Evolutionary conservation across 2,797 vertebrate species (phyloP).

Genomic region (Valencia hispanica): DNA sequence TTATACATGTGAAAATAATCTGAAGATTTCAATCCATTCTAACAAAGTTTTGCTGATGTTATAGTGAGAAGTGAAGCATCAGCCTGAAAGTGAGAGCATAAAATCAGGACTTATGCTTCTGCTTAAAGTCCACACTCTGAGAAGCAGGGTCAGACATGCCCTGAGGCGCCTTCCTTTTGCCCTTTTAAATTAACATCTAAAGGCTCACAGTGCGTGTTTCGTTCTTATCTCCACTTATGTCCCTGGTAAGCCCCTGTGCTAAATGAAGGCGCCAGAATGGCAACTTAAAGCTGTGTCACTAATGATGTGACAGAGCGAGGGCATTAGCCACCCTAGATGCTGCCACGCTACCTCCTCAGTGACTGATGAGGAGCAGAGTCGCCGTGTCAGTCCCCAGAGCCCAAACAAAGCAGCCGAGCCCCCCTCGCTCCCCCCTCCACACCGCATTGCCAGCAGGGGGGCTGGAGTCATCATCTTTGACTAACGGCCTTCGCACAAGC

Average conservation of each 20-base stretch:
- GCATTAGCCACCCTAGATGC: slow-evolving; percentile 62
- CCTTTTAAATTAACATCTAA: slow-evolving; percentile 57
- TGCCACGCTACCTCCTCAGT: slow-evolving; percentile 35
- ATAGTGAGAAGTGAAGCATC: slow-evolving; percentile 18
- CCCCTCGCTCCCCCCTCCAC: slow-evolving; percentile 10
- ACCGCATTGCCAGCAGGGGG: slow-evolving; percentile 50
- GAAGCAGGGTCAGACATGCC: slow-evolving; percentile 44
- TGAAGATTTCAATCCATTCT: not conserved
- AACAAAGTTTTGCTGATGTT: slow-evolving; percentile 4
- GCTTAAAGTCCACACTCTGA: slow-evolving; percentile 29
- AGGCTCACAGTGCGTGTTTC: slow-evolving; percentile 24
- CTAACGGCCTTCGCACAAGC: slow-evolving; percentile 62
- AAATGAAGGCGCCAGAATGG: slow-evolving; percentile 60
- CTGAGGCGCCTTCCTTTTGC: slow-evolving; percentile 24
- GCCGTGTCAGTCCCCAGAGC: slow-evolving; percentile 52
- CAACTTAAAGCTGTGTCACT: slow-evolving; percentile 65
- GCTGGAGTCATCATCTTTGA: slow-evolving; percentile 63
- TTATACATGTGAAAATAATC: not conserved
- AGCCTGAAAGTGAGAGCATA: slow-evolving; percentile 41
- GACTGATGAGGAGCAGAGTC: slow-evolving; percentile 65
- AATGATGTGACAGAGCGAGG: slow-evolving; percentile 73
- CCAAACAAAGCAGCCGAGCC: slow-evolving; percentile 41
- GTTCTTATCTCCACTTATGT: slow-evolving; percentile 55
- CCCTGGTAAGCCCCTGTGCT: slow-evolving; percentile 48
- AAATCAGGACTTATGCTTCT: slow-evolving; percentile 53